Evolutionary conservation across 2,888 invertebrate genomes (phyloP).

Genomic region (Caenorhabditis virilis): DNA sequence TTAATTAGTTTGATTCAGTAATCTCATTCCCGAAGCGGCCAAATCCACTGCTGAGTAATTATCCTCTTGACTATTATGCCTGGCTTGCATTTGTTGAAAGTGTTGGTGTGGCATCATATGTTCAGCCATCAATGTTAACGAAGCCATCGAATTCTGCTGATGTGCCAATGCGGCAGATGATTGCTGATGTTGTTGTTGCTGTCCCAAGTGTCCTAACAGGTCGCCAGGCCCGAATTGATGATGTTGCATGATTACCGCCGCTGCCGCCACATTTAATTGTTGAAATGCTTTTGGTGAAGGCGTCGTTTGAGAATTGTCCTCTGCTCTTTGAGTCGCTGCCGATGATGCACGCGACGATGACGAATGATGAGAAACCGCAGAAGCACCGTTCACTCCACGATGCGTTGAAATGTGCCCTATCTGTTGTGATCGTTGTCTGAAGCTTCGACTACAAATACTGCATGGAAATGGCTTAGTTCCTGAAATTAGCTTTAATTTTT

Average conservation of each 20-base stretch:
- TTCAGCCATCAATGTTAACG: neutral
- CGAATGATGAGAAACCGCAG: neutral
- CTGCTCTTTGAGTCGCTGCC: neutral
- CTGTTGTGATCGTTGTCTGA: conserved; percentile 66
- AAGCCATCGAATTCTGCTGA: neutral
- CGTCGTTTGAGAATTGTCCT: neutral
- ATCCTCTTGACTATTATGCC: neutral
- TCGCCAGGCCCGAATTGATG: neutral
- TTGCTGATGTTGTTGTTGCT: neutral
- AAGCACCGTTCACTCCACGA: neutral
- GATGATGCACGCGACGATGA: neutral
- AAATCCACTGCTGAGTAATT: neutral
- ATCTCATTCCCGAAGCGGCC: neutral
- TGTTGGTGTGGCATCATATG: neutral
- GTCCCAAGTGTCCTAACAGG: conserved; percentile 5
- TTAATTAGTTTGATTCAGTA: neutral
- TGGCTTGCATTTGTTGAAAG: neutral
- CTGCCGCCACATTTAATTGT: conserved; percentile 2
- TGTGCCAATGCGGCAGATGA: neutral
- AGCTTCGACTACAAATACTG: conserved; percentile 59
- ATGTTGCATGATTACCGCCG: neutral
- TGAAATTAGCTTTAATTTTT: conserved; percentile 8
- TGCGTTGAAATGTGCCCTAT: conserved; percentile 59
- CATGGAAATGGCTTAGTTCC: conserved; percentile 64
- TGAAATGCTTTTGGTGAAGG: neutral